Conservation (phyloP, 37 sponge, comb jelly and placozoan genomes). For the Ephydatia muelleri region DNA sequence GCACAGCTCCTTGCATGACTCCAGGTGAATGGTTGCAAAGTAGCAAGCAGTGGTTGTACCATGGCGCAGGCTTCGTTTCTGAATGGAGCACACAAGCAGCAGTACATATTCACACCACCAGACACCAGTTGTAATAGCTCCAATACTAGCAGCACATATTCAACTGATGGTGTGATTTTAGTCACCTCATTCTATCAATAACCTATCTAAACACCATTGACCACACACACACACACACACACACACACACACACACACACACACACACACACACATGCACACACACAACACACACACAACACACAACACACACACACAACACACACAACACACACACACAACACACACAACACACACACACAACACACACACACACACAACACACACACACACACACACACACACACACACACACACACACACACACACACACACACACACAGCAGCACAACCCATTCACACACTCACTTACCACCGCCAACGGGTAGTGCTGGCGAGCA, state of each 20-base stretch:
- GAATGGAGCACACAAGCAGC: neutral
- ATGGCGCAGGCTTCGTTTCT: slow-evolving; percentile 61
- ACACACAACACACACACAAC: neutral
- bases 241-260: neutral
- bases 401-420: neutral
- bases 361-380: neutral
- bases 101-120: neutral
- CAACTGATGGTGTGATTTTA: no score
- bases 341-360: neutral
- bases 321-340: neutral
- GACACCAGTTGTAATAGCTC: no score
- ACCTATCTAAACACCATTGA: no score
- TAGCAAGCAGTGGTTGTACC: slow-evolving; percentile 89
- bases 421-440: slow-evolving; percentile 20
- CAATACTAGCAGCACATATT: no score
- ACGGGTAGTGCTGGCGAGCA: slow-evolving; percentile 43
- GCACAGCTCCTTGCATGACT: slow-evolving; percentile 62
- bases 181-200: no score
- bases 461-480: slow-evolving; percentile 53
- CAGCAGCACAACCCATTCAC: neutral
- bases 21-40: slow-evolving; percentile 72
- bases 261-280: neutral
- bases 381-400: neutral
- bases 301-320: neutral
- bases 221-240: neutral